These are phyloP conservation scores for Trichechus manatus DNA, from an alignment of 2,113 vertebrate genomes.

Conservation along the genomic window DNA sequence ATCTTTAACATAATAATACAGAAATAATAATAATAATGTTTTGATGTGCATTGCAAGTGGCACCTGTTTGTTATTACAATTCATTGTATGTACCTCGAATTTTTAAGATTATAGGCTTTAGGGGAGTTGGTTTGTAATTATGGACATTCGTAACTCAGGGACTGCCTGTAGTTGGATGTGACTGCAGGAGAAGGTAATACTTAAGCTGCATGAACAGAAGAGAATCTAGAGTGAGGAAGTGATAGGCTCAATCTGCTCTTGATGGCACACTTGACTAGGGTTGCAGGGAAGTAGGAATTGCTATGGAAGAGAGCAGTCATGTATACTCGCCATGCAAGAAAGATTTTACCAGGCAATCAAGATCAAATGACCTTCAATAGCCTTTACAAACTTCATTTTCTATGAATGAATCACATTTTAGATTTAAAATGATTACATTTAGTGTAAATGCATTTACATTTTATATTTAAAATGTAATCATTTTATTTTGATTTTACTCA, in stretches of 20 bases:
- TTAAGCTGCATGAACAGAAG: background rate
- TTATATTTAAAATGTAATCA: background rate
- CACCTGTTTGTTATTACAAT: too few relatives aligned
- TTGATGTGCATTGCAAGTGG: too few relatives aligned
- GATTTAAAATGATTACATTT: constrained; percentile 8
- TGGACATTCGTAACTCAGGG: too few relatives aligned
- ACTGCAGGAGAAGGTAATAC: background rate
- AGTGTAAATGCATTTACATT: background rate
- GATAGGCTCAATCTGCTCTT: background rate
- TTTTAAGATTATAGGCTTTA: too few relatives aligned
- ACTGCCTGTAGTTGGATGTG: background rate
- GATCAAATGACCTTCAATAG: background rate
- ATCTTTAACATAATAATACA: too few relatives aligned
- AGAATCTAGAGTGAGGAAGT: background rate
- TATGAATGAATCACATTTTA: background rate
- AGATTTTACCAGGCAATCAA: background rate
- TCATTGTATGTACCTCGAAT: too few relatives aligned
- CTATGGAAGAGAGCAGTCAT: background rate
- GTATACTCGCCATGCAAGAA: background rate
- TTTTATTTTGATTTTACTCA: background rate
- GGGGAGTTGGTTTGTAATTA: too few relatives aligned
- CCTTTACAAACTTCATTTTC: background rate
- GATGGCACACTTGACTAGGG: background rate
- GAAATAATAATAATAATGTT: too few relatives aligned
- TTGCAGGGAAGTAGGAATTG: background rate